phyloP scores from a whole-genome alignment of 1,140 invertebrate species.

The Calephelis nemesis region DNA sequence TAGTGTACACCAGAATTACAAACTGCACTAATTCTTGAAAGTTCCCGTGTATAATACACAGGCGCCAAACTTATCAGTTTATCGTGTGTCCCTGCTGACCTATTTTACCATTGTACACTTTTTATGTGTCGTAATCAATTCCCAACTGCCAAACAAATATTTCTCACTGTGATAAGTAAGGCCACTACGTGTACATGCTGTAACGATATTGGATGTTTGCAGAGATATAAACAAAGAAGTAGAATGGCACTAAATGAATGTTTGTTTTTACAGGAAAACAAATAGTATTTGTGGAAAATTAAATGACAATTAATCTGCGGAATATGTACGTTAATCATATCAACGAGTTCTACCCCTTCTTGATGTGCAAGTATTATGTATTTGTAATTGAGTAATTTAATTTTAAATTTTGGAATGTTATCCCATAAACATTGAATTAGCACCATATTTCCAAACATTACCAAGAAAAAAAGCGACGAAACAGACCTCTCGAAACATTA shows the following conservation, averaged over 20 bases:
- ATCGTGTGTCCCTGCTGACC: constrained; percentile 28
- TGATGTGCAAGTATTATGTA: too few relatives aligned
- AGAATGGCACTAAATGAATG: background rate
- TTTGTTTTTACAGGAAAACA: background rate
- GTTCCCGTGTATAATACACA: background rate
- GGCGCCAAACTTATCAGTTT: constrained; percentile 3
- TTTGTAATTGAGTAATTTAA: too few relatives aligned
- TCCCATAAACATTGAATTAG: too few relatives aligned
- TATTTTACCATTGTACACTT: constrained; percentile 28
- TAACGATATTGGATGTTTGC: background rate
- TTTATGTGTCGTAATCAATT: constrained; percentile 14
- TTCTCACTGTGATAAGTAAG: constrained; percentile 13
- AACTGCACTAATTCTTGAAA: too few relatives aligned
- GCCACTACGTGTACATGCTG: background rate
- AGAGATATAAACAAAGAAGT: background rate
- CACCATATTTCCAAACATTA: too few relatives aligned
- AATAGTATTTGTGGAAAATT: background rate
- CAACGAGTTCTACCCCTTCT: too few relatives aligned
- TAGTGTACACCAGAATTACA: too few relatives aligned
- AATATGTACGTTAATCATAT: too few relatives aligned
- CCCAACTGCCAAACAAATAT: constrained; percentile 25
- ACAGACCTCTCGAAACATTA: too few relatives aligned
- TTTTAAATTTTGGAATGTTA: too few relatives aligned
- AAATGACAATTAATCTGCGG: too few relatives aligned
- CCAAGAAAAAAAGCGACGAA: too few relatives aligned